Conservation (phyloP, 1,140 invertebrate genomes). For the Protaetia brevitarsis region DNA sequence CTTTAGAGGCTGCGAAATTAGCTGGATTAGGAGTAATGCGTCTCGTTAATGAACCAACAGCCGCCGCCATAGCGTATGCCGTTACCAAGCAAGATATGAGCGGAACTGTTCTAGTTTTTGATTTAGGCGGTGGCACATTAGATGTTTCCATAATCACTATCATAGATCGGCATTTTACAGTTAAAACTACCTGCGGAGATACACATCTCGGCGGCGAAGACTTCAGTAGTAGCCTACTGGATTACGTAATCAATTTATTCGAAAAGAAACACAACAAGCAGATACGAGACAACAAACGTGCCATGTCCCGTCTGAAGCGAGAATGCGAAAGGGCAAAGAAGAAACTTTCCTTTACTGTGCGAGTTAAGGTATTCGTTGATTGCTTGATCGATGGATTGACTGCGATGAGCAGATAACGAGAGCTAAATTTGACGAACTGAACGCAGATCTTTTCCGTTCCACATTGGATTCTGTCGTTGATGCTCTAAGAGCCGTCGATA, state of each 20-base stretch:
- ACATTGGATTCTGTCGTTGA: slow-evolving; percentile 95
- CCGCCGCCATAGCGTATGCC: no score
- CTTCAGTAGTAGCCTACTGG: slow-evolving; percentile 95
- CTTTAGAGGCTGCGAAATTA: no score
- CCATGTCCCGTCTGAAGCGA: no score
- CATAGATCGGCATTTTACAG: slow-evolving; percentile 91
- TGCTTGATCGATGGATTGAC: not conserved
- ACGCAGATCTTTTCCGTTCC: slow-evolving; percentile 89
- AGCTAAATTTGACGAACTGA: slow-evolving; percentile 92
- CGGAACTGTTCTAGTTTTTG: slow-evolving; percentile 75
- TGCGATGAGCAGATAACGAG: slow-evolving; percentile 63
- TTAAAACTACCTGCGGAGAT: slow-evolving; percentile 87
- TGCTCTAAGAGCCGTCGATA: slow-evolving; percentile 94
- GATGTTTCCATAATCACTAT: slow-evolving; percentile 3
- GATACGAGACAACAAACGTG: no score
- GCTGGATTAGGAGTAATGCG: no score
- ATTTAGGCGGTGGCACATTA: slow-evolving; percentile 89
- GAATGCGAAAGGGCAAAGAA: not conserved
- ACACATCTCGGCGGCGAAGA: slow-evolving; percentile 95
- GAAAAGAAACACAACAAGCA: no score
- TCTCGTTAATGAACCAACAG: no score
- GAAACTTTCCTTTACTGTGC: not conserved
- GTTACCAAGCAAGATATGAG: slow-evolving; percentile 88
- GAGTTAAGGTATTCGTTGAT: not conserved
- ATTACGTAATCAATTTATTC: no score